A percentile compares a stretch with the other conserved stretches of the same genome.
Evolutionary conservation across 2,797 vertebrate species (phyloP).

Genomic region (Trichosurus vulpecula): DNA sequence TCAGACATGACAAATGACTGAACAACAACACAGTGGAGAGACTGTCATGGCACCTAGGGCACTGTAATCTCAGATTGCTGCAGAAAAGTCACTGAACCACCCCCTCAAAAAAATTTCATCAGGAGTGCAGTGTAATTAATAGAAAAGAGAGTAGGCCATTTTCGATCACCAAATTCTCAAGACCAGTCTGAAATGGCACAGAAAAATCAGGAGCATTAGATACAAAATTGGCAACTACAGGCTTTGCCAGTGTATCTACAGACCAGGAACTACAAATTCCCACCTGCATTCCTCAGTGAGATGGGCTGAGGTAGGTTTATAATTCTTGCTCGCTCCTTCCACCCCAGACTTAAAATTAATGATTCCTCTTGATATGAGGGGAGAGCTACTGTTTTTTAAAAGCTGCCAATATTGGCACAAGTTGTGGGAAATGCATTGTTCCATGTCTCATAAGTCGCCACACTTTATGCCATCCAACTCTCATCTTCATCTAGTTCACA

Average conservation of each 20-base stretch:
- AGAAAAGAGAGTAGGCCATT: background rate
- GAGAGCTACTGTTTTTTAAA: constrained; percentile 34
- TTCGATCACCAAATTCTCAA: constrained; percentile 7
- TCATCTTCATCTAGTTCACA: constrained; percentile 40
- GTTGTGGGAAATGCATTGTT: constrained; percentile 58
- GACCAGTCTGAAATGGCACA: constrained; percentile 3
- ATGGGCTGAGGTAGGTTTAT: constrained; percentile 49
- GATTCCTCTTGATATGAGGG: constrained; percentile 41
- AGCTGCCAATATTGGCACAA: constrained; percentile 33
- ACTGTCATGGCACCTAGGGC: background rate
- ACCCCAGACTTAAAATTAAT: constrained; percentile 65
- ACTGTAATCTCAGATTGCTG: background rate
- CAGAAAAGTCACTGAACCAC: background rate
- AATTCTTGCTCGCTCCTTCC: constrained; percentile 51
- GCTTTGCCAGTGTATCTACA: constrained; percentile 25
- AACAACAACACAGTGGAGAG: background rate
- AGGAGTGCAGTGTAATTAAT: background rate
- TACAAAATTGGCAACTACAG: background rate
- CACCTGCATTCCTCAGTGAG: constrained; percentile 49
- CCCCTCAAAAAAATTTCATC: background rate
- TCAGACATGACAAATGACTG: background rate
- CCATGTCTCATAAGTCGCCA: constrained; percentile 44
- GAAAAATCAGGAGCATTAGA: background rate
- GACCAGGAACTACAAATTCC: constrained; percentile 29
- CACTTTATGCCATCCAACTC: constrained; percentile 50